Conservation (phyloP, 2,888 invertebrate genomes). For the Tuberolachnus salignus region DNA sequence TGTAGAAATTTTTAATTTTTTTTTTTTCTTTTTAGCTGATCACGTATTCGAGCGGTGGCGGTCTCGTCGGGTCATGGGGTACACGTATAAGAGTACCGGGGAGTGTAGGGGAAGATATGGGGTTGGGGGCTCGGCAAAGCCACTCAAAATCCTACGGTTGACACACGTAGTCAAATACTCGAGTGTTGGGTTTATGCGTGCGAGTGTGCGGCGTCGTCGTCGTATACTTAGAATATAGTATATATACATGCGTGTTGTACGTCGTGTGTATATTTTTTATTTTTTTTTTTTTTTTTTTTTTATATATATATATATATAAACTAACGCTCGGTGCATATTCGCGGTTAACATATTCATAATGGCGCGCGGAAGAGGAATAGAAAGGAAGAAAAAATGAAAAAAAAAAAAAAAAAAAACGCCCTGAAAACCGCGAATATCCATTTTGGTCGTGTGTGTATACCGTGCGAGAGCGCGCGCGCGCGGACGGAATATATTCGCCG, state of each 20-base stretch:
- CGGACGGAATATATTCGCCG: constrained; percentile 15
- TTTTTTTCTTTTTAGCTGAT: constrained; percentile 13
- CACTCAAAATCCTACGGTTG: constrained; percentile 32
- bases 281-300: too few species aligned
- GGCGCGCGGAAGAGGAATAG: too few species aligned
- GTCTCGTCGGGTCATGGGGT: background rate
- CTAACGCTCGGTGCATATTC: background rate
- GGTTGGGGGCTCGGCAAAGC: background rate
- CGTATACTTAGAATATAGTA: background rate
- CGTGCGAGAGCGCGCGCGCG: constrained; percentile 15
- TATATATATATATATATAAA: constrained; percentile 10
- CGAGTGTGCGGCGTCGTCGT: background rate
- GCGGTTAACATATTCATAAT: constrained; percentile 13
- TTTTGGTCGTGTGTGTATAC: constrained; percentile 1
- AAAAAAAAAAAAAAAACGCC: background rate
- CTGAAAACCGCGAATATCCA: constrained; percentile 33
- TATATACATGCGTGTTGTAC: background rate
- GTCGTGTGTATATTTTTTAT: background rate
- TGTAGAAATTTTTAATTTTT: too few species aligned
- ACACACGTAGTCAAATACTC: constrained; percentile 17
- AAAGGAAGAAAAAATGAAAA: too few species aligned
- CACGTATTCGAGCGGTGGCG: constrained; percentile 10
- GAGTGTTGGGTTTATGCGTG: background rate
- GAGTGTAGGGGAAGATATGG: too few species aligned
- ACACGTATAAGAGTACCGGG: background rate